Evolutionary conservation across 2,113 vertebrate genomes (phyloP).

Genomic region (Cariama cristata): DNA sequence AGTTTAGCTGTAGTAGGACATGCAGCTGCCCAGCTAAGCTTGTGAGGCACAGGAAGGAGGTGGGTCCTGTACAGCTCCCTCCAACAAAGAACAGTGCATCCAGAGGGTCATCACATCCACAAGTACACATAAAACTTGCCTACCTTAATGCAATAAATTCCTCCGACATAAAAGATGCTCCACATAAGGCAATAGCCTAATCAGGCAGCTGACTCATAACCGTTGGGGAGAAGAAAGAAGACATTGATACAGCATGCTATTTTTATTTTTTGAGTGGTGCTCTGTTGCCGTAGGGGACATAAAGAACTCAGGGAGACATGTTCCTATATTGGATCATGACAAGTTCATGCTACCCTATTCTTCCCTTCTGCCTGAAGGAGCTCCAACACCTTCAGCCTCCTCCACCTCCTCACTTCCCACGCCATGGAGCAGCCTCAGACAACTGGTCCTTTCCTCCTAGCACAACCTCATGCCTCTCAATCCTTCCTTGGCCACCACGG

Average conservation of each 20-base stretch:
- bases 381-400: background rate
- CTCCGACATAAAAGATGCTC: background rate
- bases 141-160: background rate
- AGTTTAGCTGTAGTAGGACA: background rate
- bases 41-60: background rate
- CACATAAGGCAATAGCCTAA: background rate
- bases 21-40: background rate
- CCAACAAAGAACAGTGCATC: accelerated
- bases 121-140: background rate
- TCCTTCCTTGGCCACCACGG: accelerated
- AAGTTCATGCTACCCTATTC: accelerated
- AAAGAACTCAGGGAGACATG: background rate
- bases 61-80: background rate
- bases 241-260: background rate
- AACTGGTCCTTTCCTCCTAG: background rate
- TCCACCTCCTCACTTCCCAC: background rate
- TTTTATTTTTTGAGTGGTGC: conserved; percentile 5
- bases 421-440: background rate
- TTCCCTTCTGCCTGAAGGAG: background rate
- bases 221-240: background rate
- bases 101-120: background rate
- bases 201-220: conserved; percentile 15
- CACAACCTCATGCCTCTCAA: background rate
- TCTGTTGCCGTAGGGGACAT: background rate
- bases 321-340: background rate